Evolutionary conservation across 2,888 invertebrate species (phyloP), one percentile per base, ranked within the genome.

Genomic region (Diaphora mendica): DNA sequence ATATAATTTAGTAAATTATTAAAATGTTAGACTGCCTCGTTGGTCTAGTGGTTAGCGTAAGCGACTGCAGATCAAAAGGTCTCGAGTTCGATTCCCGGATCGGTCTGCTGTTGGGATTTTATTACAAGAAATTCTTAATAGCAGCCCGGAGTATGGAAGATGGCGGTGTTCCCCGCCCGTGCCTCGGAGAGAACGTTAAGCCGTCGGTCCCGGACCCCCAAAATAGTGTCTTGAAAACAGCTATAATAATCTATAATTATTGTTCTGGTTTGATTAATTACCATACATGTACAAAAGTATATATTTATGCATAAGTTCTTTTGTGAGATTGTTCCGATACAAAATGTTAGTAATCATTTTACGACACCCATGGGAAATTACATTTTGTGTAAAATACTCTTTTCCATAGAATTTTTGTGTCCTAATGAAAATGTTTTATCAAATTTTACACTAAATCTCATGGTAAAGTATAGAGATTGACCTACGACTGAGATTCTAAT

Each of bases 281-380:
- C 20, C 5, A 9, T 48, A 20, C 30, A 26, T 26, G 42, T 26
- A 44, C 33, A 42, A 48, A 23, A 51, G 9, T 23, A 23, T 23
- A 23, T 7, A 17, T 67, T 26, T 44, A 59, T 8, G 15, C 39
- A 42, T 13, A 68, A 51, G 33, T 23, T 23, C 23, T 7, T 55
- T 39, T 35, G 59, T 66, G 51, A 65, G 51, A 39, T 71, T 39
- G 44, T 71, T 66, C 51, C 55, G 20, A 39, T 71, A 71, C 51
- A 71, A 55, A 30, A 66, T 66, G 42, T 67, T 42, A 71, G 42
- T 71, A n/a, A 44, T 33, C 65, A 59, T 55, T 65, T 39, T 30
- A 71, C 39, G 23, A 66, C 26, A 17, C 71, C 39, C 59, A 42
- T 20, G 71, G 71, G 71, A 67, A 71, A 71, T 71, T 55, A 71